These are phyloP conservation scores for Sarcophaga bullata DNA, from an alignment of 1,140 invertebrate genomes.

Conservation along the genomic window DNA sequence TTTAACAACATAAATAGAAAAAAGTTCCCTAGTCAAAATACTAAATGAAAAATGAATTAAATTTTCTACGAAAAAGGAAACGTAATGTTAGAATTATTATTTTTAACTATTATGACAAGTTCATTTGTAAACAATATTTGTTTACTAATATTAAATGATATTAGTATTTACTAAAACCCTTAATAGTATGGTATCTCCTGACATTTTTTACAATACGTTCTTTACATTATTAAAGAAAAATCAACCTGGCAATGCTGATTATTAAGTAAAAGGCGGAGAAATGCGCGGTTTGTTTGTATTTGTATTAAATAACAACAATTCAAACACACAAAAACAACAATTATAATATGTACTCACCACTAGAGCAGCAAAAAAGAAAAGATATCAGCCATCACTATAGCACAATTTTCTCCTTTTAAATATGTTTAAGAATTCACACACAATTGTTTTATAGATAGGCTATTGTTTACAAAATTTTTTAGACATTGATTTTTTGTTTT, in stretches of 20 bases:
- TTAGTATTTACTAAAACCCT: too few species aligned
- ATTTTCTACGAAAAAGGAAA: too few species aligned
- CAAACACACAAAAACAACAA: background rate
- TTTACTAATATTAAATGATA: too few species aligned
- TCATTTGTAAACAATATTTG: too few species aligned
- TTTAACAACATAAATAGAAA: too few species aligned
- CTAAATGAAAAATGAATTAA: too few species aligned
- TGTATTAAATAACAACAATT: slow-evolving; percentile 3
- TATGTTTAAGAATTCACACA: background rate
- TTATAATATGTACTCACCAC: background rate
- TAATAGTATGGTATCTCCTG: too few species aligned
- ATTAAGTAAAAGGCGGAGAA: slow-evolving; percentile 32
- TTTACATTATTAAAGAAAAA: background rate
- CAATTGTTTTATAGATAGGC: background rate
- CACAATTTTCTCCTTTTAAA: background rate
- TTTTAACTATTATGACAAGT: too few species aligned
- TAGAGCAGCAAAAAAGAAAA: slow-evolving; percentile 20
- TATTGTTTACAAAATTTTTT: background rate
- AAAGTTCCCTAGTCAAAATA: too few species aligned
- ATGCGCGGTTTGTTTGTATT: slow-evolving; percentile 30
- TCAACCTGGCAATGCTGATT: slow-evolving; percentile 5
- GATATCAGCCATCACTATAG: background rate
- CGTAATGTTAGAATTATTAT: too few species aligned
- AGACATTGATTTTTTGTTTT: background rate
- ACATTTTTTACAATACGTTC: too few species aligned